phyloP scores from a whole-genome alignment of 2,113 vertebrate genomes.

The Camelus dromedarius region DNA sequence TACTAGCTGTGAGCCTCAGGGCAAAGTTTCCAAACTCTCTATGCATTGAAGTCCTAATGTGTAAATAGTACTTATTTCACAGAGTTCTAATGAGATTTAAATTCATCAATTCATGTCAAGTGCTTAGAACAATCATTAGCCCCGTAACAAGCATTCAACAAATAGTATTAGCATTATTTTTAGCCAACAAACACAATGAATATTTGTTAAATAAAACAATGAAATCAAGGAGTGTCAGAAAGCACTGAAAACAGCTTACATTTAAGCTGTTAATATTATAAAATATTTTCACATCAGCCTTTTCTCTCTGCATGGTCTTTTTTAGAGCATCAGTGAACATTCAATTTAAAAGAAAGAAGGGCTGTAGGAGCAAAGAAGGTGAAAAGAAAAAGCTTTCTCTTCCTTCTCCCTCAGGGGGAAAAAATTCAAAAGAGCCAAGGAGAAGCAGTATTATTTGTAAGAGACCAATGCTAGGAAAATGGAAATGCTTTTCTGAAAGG shows the following conservation, averaged over 20 bases:
- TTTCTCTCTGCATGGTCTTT: constrained; percentile 44
- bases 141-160: constrained; percentile 23
- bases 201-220: constrained; percentile 64
- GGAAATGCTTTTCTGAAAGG: constrained; percentile 76
- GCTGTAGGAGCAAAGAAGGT: constrained; percentile 18
- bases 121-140: constrained; percentile 44
- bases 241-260: constrained; percentile 6
- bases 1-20: neutral
- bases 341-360: constrained; percentile 63
- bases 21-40: neutral
- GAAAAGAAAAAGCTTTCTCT: constrained; percentile 54
- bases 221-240: constrained; percentile 51
- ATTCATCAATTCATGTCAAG: constrained; percentile 30
- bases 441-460: constrained; percentile 76
- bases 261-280: constrained; percentile 58
- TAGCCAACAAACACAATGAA: constrained; percentile 22
- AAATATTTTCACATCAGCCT: constrained; percentile 61
- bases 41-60: neutral
- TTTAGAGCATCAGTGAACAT: constrained; percentile 61
- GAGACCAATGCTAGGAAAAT: constrained; percentile 69
- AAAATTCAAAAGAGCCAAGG: constrained; percentile 19
- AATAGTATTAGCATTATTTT: constrained; percentile 58
- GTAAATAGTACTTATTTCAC: constrained; percentile 29
- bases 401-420: constrained; percentile 39
- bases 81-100: constrained; percentile 44